phyloP scores from a whole-genome alignment of 2,888 invertebrate species.

The Synanthedon tipuliformis region DNA sequence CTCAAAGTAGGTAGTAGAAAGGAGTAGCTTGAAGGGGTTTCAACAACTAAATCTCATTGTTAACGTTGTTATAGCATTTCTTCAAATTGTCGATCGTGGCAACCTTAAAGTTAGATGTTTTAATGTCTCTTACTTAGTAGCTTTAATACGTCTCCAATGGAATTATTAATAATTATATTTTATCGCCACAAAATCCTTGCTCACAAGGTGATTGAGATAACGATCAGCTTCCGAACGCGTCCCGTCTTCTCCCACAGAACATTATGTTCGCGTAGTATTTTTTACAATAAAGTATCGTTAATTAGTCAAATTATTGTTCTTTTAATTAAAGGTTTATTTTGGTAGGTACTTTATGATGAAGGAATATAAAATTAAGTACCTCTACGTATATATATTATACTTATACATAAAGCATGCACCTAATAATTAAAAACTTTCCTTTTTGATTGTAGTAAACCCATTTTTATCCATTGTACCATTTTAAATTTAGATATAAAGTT shows the following conservation, averaged over 20 bases:
- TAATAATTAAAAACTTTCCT: too few relatives aligned
- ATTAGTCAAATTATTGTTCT: constrained; percentile 12
- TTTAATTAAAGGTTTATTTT: constrained; percentile 1
- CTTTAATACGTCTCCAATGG: not conserved
- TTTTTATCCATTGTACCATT: too few relatives aligned
- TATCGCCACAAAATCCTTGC: constrained; percentile 30
- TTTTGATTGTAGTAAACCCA: too few relatives aligned
- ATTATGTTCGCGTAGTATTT: constrained; percentile 10
- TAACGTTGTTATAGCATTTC: too few relatives aligned
- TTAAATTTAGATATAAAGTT: too few relatives aligned
- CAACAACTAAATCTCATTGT: too few relatives aligned
- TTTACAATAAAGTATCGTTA: constrained; percentile 8
- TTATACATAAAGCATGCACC: too few relatives aligned
- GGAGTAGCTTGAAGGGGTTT: too few relatives aligned
- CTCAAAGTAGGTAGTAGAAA: too few relatives aligned
- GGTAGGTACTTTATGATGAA: too few relatives aligned
- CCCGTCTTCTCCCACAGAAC: constrained; percentile 20
- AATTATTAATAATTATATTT: constrained; percentile 15
- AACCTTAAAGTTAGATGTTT: constrained; percentile 10
- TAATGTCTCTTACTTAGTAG: not conserved
- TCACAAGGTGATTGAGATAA: constrained; percentile 37
- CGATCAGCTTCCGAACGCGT: constrained; percentile 34
- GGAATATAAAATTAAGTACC: too few relatives aligned
- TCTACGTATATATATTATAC: too few relatives aligned
- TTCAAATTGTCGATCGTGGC: constrained; percentile 2